These are phyloP conservation scores for Alcis repandata DNA, from an alignment of 2,888 invertebrate species.

Conservation along the genomic window DNA sequence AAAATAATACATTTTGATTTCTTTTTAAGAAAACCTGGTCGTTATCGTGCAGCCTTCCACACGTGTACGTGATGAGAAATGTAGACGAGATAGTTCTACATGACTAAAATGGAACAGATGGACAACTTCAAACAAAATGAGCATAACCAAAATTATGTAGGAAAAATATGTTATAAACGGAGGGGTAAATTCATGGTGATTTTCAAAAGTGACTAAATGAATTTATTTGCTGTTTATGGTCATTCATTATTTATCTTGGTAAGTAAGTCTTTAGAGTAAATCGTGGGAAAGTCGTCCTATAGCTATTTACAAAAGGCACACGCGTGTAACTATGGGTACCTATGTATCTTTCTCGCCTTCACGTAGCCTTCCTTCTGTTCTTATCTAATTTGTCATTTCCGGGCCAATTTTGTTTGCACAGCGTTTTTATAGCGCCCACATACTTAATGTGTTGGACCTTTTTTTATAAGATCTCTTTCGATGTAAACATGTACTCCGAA, in stretches of 20 bases:
- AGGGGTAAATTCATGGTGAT: no score
- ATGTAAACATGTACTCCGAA: slow-evolving; percentile 44
- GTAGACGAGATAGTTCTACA: slow-evolving; percentile 54
- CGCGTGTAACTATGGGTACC: not conserved
- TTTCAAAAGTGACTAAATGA: no score
- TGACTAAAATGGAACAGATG: slow-evolving; percentile 1
- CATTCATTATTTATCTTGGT: no score
- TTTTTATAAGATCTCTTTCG: slow-evolving; percentile 44
- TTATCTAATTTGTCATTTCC: slow-evolving; percentile 41
- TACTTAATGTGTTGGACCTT: slow-evolving; percentile 37
- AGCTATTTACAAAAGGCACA: not conserved
- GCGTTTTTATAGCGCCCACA: slow-evolving; percentile 55
- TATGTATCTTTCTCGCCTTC: not conserved
- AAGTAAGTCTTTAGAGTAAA: not conserved
- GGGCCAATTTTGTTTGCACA: slow-evolving; percentile 62
- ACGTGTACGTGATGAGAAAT: slow-evolving; percentile 65
- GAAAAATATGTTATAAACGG: not conserved
- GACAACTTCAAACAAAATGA: not conserved
- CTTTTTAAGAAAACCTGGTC: slow-evolving; percentile 45
- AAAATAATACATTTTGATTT: slow-evolving; percentile 33
- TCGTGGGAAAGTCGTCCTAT: not conserved
- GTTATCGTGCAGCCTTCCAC: slow-evolving; percentile 57
- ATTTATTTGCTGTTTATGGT: no score
- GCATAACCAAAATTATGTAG: not conserved
- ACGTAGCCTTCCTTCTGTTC: not conserved